These are phyloP conservation scores for Plectrocnemia conspersa DNA, from an alignment of 1,140 invertebrate genomes.

Conservation along the genomic window DNA sequence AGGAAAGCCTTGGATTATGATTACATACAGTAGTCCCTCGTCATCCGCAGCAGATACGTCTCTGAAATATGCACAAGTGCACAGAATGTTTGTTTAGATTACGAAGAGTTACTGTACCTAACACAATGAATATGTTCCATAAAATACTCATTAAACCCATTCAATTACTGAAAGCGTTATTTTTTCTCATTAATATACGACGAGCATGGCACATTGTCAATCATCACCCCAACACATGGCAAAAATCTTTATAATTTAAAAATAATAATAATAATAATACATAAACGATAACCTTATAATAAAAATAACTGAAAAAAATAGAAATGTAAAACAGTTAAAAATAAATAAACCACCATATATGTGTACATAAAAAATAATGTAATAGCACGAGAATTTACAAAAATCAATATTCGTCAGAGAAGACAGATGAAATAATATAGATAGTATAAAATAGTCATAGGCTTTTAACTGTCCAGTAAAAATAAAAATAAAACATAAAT, in stretches of 20 bases:
- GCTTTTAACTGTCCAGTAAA: conserved; percentile 38
- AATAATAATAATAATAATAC: conserved; percentile 11
- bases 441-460: conserved; percentile 14
- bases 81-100: no score
- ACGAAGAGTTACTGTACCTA: no score
- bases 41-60: no score
- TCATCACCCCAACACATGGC: conserved; percentile 34
- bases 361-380: conserved; percentile 13
- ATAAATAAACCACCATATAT: conserved; percentile 5
- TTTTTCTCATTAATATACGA: no score
- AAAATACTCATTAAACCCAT: no score
- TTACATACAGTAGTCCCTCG: no score
- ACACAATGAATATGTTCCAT: no score
- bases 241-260: conserved; percentile 27
- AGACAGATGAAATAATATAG: no score
- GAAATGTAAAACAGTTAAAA: not conserved
- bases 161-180: no score
- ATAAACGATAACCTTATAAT: not conserved
- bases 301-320: conserved; percentile 1
- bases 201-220: conserved; percentile 28
- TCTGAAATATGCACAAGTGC: no score
- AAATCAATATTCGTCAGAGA: no score
- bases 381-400: conserved; percentile 25
- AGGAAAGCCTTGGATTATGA: no score
- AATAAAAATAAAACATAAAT: conserved; percentile 36